Conservation (phyloP, 2,888 invertebrate species). For the Sepioteuthis lessoniana region DNA sequence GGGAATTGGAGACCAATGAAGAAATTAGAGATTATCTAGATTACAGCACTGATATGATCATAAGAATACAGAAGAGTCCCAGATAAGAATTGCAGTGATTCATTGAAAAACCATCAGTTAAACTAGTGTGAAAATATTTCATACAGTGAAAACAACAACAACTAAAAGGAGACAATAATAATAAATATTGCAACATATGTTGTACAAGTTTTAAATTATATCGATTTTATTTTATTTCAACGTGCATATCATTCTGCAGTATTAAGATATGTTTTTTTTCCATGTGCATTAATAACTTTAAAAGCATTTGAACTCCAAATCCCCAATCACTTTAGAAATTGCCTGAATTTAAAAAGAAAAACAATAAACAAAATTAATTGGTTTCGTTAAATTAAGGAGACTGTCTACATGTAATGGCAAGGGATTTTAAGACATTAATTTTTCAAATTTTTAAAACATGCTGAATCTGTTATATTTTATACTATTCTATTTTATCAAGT, state of each 20-base stretch:
- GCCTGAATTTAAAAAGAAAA: neutral
- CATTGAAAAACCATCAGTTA: too few relatives aligned
- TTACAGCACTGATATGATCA: too few relatives aligned
- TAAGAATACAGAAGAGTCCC: too few relatives aligned
- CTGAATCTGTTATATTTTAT: neutral
- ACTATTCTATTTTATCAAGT: neutral
- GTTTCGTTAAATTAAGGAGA: neutral
- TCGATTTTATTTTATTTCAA: neutral
- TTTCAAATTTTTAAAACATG: neutral
- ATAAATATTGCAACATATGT: too few relatives aligned
- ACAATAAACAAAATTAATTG: neutral
- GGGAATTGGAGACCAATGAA: too few relatives aligned
- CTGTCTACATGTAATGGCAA: neutral
- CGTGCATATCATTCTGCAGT: neutral
- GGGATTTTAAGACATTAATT: neutral
- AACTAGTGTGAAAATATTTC: too few relatives aligned
- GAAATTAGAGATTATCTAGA: too few relatives aligned
- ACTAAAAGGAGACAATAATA: too few relatives aligned
- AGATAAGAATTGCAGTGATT: too few relatives aligned
- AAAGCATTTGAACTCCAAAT: constrained; percentile 20
- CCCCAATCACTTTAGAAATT: neutral
- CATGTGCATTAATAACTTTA: neutral
- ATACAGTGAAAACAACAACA: too few relatives aligned
- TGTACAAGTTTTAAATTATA: too few relatives aligned
- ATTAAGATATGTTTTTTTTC: neutral